These are phyloP conservation scores for Sipunculus nudus DNA, from an alignment of 2,888 invertebrate species.

Conservation along the genomic window DNA sequence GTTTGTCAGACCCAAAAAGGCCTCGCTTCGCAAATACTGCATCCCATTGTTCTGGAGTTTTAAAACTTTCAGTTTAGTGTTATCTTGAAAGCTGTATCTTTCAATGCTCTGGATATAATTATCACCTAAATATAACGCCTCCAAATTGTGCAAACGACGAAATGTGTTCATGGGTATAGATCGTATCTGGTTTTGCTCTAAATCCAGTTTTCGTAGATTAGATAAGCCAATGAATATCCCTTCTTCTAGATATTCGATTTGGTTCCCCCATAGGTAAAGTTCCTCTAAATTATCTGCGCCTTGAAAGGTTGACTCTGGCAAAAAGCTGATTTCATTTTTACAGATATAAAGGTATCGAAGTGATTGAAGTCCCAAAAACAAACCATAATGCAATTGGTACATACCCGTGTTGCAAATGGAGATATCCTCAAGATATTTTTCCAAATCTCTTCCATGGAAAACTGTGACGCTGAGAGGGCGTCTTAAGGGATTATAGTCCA, in stretches of 20 bases:
- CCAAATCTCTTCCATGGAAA: conserved; percentile 33
- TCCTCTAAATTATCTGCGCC: conserved; percentile 25
- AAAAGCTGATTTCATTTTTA: conserved; percentile 29
- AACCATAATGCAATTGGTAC: conserved; percentile 15
- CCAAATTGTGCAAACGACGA: conserved; percentile 29
- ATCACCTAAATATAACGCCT: conserved; percentile 33
- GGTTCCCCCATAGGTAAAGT: conserved; percentile 39
- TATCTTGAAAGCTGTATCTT: conserved; percentile 30
- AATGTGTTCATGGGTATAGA: conserved; percentile 26
- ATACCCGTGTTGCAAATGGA: conserved; percentile 30
- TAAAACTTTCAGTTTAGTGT: conserved; percentile 31
- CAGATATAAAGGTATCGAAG: conserved; percentile 34
- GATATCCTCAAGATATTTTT: conserved; percentile 29
- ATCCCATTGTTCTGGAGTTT: conserved; percentile 35
- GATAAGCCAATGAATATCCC: conserved; percentile 33
- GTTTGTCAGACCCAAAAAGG: conserved; percentile 30
- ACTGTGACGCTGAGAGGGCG: conserved; percentile 25
- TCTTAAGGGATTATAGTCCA: conserved; percentile 36
- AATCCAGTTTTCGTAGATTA: conserved; percentile 31
- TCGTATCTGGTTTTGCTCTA: conserved; percentile 36
- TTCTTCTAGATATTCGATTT: conserved; percentile 25
- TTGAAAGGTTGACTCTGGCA: conserved; percentile 32
- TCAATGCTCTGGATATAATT: conserved; percentile 28
- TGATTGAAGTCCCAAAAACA: conserved; percentile 24
- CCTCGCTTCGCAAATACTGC: conserved; percentile 20